Base-by-base conservation (phyloP, 2,113 vertebrate genomes). In the Apodemus sylvaticus region DNA sequence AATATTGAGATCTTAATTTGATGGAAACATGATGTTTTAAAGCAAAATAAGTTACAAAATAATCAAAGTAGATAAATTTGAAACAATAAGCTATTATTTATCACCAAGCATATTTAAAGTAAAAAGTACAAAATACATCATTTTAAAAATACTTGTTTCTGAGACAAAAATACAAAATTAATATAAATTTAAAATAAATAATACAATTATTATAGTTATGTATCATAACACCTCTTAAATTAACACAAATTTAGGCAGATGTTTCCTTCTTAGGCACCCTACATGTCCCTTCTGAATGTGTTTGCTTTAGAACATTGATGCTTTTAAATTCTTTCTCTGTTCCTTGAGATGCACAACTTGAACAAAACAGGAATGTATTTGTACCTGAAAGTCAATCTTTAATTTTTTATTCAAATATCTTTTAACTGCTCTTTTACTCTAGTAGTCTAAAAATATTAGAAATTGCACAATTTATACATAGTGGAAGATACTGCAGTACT, bases 61-160 rank as follows among this genome's bases (percentile, higher is more conserved):
- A 53, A n/a, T 48, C 6, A 36, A 89, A 76, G 60, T 89, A 42
- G 19, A 26, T 66, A 68, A 51, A 34, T 22, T 70, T 68, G 48
- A 42, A n/a, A 58, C 42, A 45, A 22, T 91, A 20, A n/a, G 55
- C 86, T 10, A 11, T 51, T 53, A 62, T 39, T 91, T 87, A 5
- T 70, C 24, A 24, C 6, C 60, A 93, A 93, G 45, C 11, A 53
- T 39, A 5, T 83, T 55, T 62, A 73, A 7, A 70, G 0, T 39
- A 93, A 55, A 1, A 22, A 24, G 7, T 53, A 83, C 7, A 48
- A 89, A 90, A 5, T 42, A 36, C 1, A 45, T 60, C 7, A 42
- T 58, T 94, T 89, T 81, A 70, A n/a, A 87, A 92, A 85, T 85
- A 31, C 34, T 92, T 36, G 68, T 89, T 86, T 96, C 29, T 55